Percentiles rank a stretch among this genome's conserved stretches.
phyloP scores from a whole-genome alignment of 35 echinoderm and acorn worm genomes.

The Chiridota heheva region DNA sequence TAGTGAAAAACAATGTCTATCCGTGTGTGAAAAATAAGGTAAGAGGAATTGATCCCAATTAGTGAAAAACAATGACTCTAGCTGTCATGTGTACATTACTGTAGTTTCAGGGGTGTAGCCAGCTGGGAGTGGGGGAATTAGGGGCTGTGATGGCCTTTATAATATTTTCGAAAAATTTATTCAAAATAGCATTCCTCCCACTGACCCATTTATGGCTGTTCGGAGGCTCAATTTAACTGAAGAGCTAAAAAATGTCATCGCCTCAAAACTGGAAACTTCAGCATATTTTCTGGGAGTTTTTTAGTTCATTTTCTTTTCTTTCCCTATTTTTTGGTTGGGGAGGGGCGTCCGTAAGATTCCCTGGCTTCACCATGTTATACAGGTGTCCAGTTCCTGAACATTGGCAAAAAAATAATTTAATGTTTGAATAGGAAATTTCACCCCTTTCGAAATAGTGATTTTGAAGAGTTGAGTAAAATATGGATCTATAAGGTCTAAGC shows the following conservation, averaged over 20 bases:
- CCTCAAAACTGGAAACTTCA: neutral
- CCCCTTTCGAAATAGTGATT: no score
- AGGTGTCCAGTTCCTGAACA: no score
- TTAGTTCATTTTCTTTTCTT: constrained; percentile 17
- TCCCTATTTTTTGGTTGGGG: no score
- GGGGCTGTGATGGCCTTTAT: neutral
- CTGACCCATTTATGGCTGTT: neutral
- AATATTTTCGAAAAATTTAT: neutral
- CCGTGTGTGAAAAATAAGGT: constrained; percentile 87
- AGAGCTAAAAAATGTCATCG: neutral
- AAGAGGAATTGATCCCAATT: constrained; percentile 23
- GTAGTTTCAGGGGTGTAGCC: neutral
- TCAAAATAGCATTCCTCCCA: neutral
- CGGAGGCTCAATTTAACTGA: neutral
- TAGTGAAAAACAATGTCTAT: constrained; percentile 74
- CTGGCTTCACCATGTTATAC: no score
- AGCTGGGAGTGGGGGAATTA: neutral
- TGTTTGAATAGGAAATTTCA: no score
- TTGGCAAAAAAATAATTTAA: no score
- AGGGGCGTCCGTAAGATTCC: no score
- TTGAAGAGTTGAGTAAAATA: no score
- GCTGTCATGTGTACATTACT: constrained; percentile 4
- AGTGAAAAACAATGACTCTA: constrained; percentile 76
- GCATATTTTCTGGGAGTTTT: neutral
- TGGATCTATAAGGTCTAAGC: no score